Base-by-base conservation (phyloP, 2,113 vertebrate genomes). In the Erythrocercus mccallii region DNA sequence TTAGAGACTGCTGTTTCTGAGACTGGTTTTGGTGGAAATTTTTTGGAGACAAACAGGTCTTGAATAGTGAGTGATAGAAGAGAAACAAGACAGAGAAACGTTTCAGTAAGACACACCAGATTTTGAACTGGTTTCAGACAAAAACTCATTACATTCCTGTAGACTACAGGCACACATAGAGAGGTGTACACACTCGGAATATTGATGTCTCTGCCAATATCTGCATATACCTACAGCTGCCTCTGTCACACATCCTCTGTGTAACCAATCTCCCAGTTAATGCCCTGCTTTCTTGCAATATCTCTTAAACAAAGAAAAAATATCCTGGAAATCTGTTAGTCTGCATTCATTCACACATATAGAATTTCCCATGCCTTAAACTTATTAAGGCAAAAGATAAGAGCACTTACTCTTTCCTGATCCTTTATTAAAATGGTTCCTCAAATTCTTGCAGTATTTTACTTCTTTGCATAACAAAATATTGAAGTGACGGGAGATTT, bases 81-180 rank as follows among this genome's bases (percentile, higher is more conserved):
- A 68, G 15, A 62, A 88, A 50, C 23, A 70, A 27, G 21, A 24
- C 0, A 60, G 56, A 81, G 33, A 50, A 81, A 66, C 1, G 20
- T 4, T 42, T 66, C 81, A 69, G 40, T 25, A 82, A 65, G 54
- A 44, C 18, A 48, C 22, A 56, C 3, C 12, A 35, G 22, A 15
- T 38, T 89, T 70, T 74, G 19, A 69, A 44, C 15, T 27, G 5
- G 4, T 60, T 85, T 86, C 38, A 72, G 17, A 42, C 15, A 68
- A 74, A 80, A 68, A 3, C 4, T 44, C 42, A 20, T 20, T 54
- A n/a, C 56, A 47, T 70, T 83, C 9, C 23, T 77, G 9, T 53
- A 8, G 30, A 9, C 7, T 30, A 9, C 6, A 40, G 5, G 25
- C 5, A n/a, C 12, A 47, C 18, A 58, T 0, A 62, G 10, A 57